phyloP scores from a whole-genome alignment of 2,797 vertebrate genomes.

The Simalia tracyae region DNA sequence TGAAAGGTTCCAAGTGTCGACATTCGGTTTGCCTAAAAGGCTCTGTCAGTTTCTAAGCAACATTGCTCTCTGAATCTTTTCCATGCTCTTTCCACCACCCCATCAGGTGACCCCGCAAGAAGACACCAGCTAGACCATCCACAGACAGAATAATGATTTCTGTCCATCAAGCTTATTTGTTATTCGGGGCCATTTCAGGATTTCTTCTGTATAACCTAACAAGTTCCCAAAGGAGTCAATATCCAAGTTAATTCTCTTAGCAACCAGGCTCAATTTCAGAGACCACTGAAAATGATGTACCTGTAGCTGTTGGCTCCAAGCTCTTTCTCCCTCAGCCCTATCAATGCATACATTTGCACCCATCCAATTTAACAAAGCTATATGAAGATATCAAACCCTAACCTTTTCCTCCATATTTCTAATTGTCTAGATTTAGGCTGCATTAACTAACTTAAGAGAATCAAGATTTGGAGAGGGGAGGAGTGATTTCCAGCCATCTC shows the following conservation, averaged over 20 bases:
- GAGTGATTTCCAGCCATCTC: not conserved
- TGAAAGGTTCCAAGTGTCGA: conserved; percentile 46
- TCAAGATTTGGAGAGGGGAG: not conserved
- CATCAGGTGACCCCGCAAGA: conserved; percentile 50
- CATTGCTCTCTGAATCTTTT: conserved; percentile 50
- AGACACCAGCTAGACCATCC: conserved; percentile 42
- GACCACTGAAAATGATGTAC: conserved; percentile 24
- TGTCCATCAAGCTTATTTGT: conserved; percentile 52
- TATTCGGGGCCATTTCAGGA: conserved; percentile 56
- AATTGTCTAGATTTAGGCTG: conserved; percentile 2
- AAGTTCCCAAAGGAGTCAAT: conserved; percentile 55
- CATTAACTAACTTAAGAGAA: not conserved
- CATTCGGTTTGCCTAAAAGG: conserved; percentile 48
- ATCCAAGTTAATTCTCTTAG: conserved; percentile 49
- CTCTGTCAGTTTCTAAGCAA: conserved; percentile 61
- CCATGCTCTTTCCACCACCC: conserved; percentile 51
- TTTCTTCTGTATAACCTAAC: conserved; percentile 58
- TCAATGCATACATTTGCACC: not conserved
- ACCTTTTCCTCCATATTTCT: not conserved
- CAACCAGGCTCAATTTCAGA: conserved; percentile 47
- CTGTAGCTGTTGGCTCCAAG: conserved; percentile 23
- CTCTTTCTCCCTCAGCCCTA: conserved; percentile 28
- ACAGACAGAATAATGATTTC: conserved; percentile 54
- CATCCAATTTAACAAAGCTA: not conserved
- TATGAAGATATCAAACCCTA: not conserved